phyloP scores from a whole-genome alignment of 1,140 invertebrate species.

The Magallana gigas region DNA sequence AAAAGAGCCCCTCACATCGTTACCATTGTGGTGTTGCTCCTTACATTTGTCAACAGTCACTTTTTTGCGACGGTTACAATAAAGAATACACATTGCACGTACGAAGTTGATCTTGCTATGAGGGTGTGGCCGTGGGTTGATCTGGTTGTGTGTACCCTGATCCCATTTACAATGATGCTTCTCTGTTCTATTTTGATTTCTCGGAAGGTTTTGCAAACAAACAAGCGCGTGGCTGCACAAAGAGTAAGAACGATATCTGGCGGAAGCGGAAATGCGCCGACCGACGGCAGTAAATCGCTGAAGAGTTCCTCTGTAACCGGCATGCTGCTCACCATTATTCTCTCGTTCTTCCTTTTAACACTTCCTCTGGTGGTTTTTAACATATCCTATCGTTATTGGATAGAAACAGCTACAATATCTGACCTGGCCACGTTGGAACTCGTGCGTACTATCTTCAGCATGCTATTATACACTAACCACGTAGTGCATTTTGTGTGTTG shows the following conservation, averaged over 20 bases:
- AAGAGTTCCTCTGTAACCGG: constrained; percentile 61
- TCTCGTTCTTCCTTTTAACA: constrained; percentile 68
- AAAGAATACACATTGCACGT: constrained; percentile 20
- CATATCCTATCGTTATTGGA: constrained; percentile 62
- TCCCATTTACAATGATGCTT: constrained; percentile 74
- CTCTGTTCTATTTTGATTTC: constrained; percentile 69
- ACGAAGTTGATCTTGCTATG: constrained; percentile 51
- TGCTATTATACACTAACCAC: constrained; percentile 22
- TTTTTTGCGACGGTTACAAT: constrained; percentile 66
- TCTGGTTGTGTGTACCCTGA: constrained; percentile 67
- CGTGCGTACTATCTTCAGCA: constrained; percentile 42
- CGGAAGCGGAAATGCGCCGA: neutral
- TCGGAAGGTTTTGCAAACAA: constrained; percentile 39
- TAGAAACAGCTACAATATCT: neutral
- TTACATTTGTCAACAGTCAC: constrained; percentile 66
- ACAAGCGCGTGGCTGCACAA: constrained; percentile 10
- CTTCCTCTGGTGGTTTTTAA: constrained; percentile 69
- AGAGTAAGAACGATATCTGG: neutral
- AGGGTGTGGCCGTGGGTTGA: constrained; percentile 75
- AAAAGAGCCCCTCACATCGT: constrained; percentile 54
- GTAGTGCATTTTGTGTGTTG: constrained; percentile 26
- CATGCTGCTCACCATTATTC: constrained; percentile 70
- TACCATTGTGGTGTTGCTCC: constrained; percentile 39
- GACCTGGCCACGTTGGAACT: constrained; percentile 58
- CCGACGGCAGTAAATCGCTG: neutral